Conservation (phyloP, 2,888 invertebrate genomes). For the Stictocephala bisonia region DNA sequence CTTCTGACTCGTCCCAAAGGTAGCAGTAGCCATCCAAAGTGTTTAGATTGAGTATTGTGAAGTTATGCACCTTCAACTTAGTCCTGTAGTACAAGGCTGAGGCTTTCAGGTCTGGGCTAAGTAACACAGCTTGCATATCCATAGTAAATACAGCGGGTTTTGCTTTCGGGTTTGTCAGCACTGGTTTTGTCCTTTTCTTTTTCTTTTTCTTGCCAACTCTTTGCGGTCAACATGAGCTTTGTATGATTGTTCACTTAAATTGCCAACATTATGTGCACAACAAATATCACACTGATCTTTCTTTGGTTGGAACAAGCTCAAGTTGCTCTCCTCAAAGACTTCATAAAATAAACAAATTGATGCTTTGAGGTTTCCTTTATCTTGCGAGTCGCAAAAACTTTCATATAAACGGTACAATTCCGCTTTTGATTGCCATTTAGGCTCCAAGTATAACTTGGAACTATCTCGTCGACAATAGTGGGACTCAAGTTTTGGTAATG, state of each 20-base stretch:
- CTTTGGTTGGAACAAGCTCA: background rate
- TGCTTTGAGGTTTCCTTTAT: background rate
- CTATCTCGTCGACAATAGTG: too few species aligned
- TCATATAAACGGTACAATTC: too few species aligned
- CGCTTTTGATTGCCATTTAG: too few species aligned
- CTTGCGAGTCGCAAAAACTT: background rate
- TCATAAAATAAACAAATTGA: background rate
- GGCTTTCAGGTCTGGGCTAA: constrained; percentile 26
- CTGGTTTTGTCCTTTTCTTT: constrained; percentile 11
- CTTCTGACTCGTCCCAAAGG: too few species aligned
- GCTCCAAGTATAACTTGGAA: too few species aligned
- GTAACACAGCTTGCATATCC: constrained; percentile 35
- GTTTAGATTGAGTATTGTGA: constrained; percentile 25
- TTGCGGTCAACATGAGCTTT: background rate
- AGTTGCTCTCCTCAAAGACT: background rate
- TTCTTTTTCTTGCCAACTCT: background rate
- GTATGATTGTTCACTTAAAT: constrained; percentile 4
- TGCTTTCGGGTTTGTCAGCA: constrained; percentile 1
- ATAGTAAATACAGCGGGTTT: constrained; percentile 22
- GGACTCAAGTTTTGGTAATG: too few species aligned
- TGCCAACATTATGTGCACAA: background rate
- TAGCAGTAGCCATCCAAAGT: constrained; percentile 50
- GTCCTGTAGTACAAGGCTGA: constrained; percentile 23
- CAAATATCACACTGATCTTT: constrained; percentile 6
- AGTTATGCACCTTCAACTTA: constrained; percentile 32